Base-by-base conservation (phyloP, 2,113 vertebrate species). In the Corythornis madagascariensis region DNA sequence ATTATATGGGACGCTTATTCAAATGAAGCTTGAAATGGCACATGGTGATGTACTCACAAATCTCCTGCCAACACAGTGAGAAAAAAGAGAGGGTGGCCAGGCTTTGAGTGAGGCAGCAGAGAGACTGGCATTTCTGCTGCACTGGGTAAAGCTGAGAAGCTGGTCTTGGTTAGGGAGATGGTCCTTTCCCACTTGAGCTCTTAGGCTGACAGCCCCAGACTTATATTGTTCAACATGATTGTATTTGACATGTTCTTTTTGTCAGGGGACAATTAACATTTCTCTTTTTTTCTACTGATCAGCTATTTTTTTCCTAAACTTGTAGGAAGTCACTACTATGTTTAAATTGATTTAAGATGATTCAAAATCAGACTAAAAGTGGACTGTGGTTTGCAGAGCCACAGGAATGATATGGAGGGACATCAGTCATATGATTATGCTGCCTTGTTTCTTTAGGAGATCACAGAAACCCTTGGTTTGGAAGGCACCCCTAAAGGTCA, bases 11-110 rank as follows among this genome's bases (percentile, higher is more conserved):
- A 45, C 3, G 45, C 87, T 90, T 92, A 88, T 96, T 96, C 71
- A 88, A 92, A 89, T 64, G 52, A 72, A 92, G 80, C 91, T 95
- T 90, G 91, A 96, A 96, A 96, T 93, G 92, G 90, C 91, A 92
- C 88, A 56, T 85, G 83, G 72, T 56, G 76, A 55, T 71, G 77
- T 89, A 78, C 69, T 80, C 57, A 2, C 57, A 76, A 92, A 97
- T 94, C 83, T 89, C 38, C 75, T 63, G 59, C 80, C 92, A 87
- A 90, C 74, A 73, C 31, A 72, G 69, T 43, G 71, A 55, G 59
- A 90, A 89, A 89, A 61, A 59, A 4, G 82, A 90, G 47, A 92
- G 38, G 80, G 74, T 53, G 80, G 75, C 64, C 65, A 79, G 64
- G 80, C 35, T 87, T 67, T 56, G 88, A 77, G 57, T 13, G 69